Percentiles rank a stretch among this genome's conserved stretches.
phyloP scores from a whole-genome alignment of 2,797 vertebrate genomes.

The Catharus ustulatus region DNA sequence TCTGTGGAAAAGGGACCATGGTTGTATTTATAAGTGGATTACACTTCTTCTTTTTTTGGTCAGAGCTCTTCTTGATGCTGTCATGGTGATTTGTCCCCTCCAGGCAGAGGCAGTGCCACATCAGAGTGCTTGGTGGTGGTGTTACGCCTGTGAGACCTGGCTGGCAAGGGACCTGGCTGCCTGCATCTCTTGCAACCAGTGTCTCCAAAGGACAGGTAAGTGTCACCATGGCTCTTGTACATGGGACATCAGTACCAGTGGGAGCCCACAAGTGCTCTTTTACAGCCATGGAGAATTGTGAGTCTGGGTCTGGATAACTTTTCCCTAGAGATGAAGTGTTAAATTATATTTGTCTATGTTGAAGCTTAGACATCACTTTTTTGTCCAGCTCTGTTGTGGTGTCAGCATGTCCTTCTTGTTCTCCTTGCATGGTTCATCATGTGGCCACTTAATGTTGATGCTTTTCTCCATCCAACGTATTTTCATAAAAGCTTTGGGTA shows the following conservation, averaged over 20 bases:
- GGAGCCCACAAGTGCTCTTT: not conserved
- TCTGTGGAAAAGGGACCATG: not conserved
- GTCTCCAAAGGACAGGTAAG: not conserved
- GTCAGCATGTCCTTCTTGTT: not conserved
- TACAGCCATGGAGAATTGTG: not conserved
- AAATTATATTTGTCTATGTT: not conserved
- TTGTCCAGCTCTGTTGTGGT: not conserved
- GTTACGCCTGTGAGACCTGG: not conserved
- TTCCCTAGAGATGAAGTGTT: accelerated
- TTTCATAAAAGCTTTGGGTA: not conserved
- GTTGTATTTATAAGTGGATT: not conserved
- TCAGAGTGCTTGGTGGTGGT: no score
- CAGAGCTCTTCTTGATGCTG: not conserved
- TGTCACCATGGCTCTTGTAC: not conserved
- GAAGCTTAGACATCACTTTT: not conserved
- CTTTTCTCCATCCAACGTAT: not conserved
- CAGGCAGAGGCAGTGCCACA: not conserved
- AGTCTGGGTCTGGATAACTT: not conserved
- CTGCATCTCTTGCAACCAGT: not conserved
- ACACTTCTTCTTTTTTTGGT: not conserved
- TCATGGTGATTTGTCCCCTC: not conserved
- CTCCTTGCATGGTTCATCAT: not conserved
- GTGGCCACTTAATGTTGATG: not conserved
- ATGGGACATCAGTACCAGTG: not conserved
- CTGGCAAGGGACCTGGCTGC: not conserved